A percentile compares a stretch with the other conserved stretches of the same genome.
Conservation (phyloP, 1,140 invertebrate species). For the Pseudomyrmex concolor region DNA sequence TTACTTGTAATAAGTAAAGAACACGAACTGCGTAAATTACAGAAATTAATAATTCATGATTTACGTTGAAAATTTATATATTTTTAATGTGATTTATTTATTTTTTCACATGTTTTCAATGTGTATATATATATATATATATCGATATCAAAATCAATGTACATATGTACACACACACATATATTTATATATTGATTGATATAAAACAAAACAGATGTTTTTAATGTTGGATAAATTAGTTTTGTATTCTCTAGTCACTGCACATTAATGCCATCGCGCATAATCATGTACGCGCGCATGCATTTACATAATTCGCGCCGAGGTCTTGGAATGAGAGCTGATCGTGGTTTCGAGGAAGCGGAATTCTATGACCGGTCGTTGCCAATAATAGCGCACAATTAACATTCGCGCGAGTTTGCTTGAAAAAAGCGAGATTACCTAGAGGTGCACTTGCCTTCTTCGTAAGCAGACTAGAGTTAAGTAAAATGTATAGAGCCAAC, state of each 20-base stretch:
- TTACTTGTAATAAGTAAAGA: too few species aligned
- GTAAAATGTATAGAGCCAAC: background rate
- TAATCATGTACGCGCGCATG: conserved; percentile 6
- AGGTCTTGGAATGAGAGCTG: conserved; percentile 27
- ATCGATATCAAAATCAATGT: too few species aligned
- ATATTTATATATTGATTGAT: too few species aligned
- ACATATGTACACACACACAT: too few species aligned
- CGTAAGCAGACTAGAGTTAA: conserved; percentile 48
- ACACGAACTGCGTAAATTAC: too few species aligned
- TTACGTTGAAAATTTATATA: too few species aligned
- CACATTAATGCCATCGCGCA: conserved; percentile 1
- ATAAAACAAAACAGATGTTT: background rate
- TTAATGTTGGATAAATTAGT: background rate
- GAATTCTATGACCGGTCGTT: conserved; percentile 57
- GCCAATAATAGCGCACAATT: conserved; percentile 59
- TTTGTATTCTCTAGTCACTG: background rate
- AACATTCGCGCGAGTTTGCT: conserved; percentile 47
- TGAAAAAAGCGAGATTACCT: conserved; percentile 38
- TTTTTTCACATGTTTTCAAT: too few species aligned
- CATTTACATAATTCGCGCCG: conserved; percentile 39
- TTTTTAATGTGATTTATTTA: too few species aligned
- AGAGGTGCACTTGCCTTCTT: conserved; percentile 71
- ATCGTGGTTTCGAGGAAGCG: conserved; percentile 40
- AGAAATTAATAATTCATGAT: too few species aligned
- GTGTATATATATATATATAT: too few species aligned